Base-by-base conservation (phyloP, 1,140 invertebrate species). In the Drosophila elegans region DNA sequence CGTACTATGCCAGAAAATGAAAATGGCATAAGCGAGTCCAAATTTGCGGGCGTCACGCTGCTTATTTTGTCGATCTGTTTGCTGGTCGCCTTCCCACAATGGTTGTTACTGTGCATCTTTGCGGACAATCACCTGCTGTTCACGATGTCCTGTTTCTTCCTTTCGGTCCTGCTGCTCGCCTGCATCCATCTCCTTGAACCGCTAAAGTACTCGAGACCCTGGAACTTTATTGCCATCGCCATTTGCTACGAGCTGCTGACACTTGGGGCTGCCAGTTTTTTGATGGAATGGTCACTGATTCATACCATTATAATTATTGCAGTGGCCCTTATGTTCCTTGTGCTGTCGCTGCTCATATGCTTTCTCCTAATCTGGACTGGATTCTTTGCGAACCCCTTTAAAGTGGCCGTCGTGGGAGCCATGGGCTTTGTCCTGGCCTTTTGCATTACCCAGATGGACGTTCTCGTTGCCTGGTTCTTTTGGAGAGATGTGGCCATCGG, bases 231-330 rank as follows among this genome's bases (percentile, higher is more conserved):
- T 3, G 39, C 2, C 12, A 9, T 69, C 2, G 0, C 42, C 4
- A 2, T 39, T 5, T 81, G 48, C 34, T 85, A 81, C 12, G 82
- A 81, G 25, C 32, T 80, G n/a, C 9, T 78, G 38, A 80, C 68
- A 1, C 10, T 85, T 0, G 81, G 81, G 0, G 0, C 71, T 16
- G 52, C 51, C 5, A 45, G 59, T 0, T 85, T 63, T 13, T 39
- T 85, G 1, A 63, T 77, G 49, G 29, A 74, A 0, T 51, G 45
- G 13, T 6, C 32, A 7, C n/a, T 74, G 0, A 0, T 51, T n/a
- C 4, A 5, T 0, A 36, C 46, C 4, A 52, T 84, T 21, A 9
- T 32, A 3, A 6, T 57, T n/a, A 21, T 85, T 0, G n/a, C 5
- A 1, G 7, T 53, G 10, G 51, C 36, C 0, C 25, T 84, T 0